Conservation (phyloP, 1,140 invertebrate genomes). For the Tachypleus tridentatus region DNA sequence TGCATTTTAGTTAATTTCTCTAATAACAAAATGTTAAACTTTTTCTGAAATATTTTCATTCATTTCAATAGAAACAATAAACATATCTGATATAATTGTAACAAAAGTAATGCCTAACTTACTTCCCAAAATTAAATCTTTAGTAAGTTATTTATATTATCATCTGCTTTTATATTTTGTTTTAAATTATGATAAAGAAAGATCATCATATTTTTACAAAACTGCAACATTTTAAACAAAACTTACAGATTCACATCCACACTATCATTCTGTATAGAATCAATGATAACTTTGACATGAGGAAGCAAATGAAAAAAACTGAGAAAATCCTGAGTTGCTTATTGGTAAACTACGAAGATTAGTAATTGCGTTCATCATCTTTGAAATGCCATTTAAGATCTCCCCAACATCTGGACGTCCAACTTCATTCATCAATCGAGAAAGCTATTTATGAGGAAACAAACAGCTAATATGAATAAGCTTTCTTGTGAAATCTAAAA, state of each 20-base stretch:
- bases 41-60: no score
- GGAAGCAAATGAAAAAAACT: background rate
- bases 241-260: constrained; percentile 1
- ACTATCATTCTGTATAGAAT: background rate
- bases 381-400: constrained; percentile 10
- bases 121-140: no score
- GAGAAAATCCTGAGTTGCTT: background rate
- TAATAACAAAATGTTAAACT: no score
- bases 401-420: constrained; percentile 13
- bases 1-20: no score
- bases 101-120: no score
- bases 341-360: constrained; percentile 5
- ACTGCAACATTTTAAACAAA: background rate
- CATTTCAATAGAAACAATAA: no score
- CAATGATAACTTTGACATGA: background rate
- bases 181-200: background rate
- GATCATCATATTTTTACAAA: background rate
- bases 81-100: no score
- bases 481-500: no score
- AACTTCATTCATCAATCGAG: constrained; percentile 9
- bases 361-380: constrained; percentile 6
- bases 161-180: background rate
- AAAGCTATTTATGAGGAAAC: background rate
- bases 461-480: no score
- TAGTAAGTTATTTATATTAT: background rate